Conservation (phyloP, 2,113 vertebrate genomes). For the Typhlomys cinereus region DNA sequence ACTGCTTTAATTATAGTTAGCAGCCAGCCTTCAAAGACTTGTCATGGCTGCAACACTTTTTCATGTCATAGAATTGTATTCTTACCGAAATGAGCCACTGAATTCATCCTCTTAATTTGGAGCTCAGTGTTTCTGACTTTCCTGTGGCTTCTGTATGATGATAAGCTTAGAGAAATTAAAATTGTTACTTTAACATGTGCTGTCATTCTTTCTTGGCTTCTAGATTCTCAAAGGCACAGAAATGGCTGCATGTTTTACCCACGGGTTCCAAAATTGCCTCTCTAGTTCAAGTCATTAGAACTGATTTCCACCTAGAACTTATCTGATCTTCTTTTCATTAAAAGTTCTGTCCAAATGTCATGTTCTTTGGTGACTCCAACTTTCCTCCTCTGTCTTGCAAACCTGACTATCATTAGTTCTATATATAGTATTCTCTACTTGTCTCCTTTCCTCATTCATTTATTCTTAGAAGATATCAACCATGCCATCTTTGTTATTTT, state of each 20-base stretch:
- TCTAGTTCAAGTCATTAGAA: slow-evolving; percentile 31
- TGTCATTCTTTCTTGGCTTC: slow-evolving; percentile 42
- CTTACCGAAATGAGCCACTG: background rate
- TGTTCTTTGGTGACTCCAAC: background rate
- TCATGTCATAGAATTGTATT: slow-evolving; percentile 15
- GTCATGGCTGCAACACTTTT: slow-evolving; percentile 3
- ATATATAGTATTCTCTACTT: background rate
- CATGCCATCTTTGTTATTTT: slow-evolving; percentile 1
- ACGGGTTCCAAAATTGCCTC: slow-evolving; percentile 26
- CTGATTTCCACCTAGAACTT: slow-evolving; percentile 8
- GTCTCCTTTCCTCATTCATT: slow-evolving; percentile 1
- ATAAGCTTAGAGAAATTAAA: slow-evolving; percentile 33
- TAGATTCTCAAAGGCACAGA: slow-evolving; percentile 16
- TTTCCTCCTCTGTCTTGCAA: slow-evolving; percentile 36
- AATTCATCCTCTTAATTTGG: slow-evolving; percentile 42
- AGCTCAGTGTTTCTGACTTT: slow-evolving; percentile 13
- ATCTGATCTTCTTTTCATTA: slow-evolving; percentile 33
- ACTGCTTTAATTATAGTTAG: slow-evolving; percentile 35
- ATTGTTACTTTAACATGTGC: background rate
- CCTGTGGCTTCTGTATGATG: background rate
- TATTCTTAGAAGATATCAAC: background rate
- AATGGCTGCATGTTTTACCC: slow-evolving; percentile 10
- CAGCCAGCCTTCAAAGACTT: slow-evolving; percentile 22
- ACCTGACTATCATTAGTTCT: background rate
- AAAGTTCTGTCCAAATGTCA: slow-evolving; percentile 23